Evolutionary conservation across 2,113 vertebrate species (phyloP), one percentile per base, ranked within the genome.

Genomic region (Felis chaus): DNA sequence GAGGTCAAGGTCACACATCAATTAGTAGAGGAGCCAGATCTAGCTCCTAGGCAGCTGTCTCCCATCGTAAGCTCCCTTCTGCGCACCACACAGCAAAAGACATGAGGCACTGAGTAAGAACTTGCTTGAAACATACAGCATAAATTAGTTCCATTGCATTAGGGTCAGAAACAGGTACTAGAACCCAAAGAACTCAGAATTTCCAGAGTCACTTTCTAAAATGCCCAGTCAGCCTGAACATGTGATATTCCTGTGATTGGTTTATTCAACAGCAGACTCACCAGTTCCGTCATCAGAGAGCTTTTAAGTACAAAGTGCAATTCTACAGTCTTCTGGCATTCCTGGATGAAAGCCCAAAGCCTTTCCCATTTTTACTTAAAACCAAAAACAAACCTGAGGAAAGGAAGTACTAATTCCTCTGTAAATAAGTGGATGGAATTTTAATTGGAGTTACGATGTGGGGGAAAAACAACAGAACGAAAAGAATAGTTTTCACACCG

Each of bases 131-230:
- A 90, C 82, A 48, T 36, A 53, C 5, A 89, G 48, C 33, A 36
- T 31, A 79, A 68, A 74, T 83, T 36, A 41, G 6, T 21, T 80
- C 63, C 31, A 45, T 18, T 83, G 45, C 6, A 25, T 5, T 27
- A 71, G 23, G 11, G 33, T 65, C 57, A 83, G 45, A 66, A 88
- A 89, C 4, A 65, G 33, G 16, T 69, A 33, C 50, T 50, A 78
- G 36, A 95, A 82, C 7, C 23, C 65, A 68, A 79, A 90, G 45
- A 41, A 90, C 18, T 79, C 48, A 88, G 73, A 90, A 91, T 90
- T 94, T 82, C 31, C 55, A 79, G 50, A 85, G 65, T 81, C 31
- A 61, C 61, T 90, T 94, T 82, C 79, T 71, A 85, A 94, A 71
- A 68, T 29, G 92, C 33, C 53, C 53, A 53, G 80, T n/a, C 45